phyloP scores from a whole-genome alignment of 2,888 invertebrate genomes.

The Actias luna region DNA sequence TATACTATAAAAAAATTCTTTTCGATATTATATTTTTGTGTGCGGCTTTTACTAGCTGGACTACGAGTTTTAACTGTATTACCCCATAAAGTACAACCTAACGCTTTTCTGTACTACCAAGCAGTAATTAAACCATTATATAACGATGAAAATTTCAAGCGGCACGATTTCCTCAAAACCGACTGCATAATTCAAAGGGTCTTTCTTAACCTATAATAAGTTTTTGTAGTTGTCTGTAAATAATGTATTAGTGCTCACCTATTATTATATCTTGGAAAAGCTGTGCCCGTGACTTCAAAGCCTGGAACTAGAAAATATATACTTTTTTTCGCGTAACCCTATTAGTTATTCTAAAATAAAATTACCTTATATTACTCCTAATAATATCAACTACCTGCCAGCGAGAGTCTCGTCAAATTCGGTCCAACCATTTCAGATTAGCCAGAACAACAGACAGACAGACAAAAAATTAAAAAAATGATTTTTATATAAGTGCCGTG shows the following conservation, averaged over 20 bases:
- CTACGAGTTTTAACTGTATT: neutral
- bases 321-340: too few relatives aligned
- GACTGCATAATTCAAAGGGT: slow-evolving; percentile 20
- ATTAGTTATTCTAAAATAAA: too few relatives aligned
- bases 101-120: neutral
- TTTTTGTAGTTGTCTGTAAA: slow-evolving; percentile 15
- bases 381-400: too few relatives aligned
- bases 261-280: too few relatives aligned
- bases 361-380: too few relatives aligned
- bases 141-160: slow-evolving; percentile 41
- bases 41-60: neutral
- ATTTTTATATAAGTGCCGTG: too few relatives aligned
- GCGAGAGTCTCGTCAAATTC: too few relatives aligned
- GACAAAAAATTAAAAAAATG: too few relatives aligned
- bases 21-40: neutral
- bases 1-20: neutral
- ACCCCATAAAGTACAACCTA: neutral
- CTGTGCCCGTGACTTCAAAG: too few relatives aligned
- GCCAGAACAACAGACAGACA: too few relatives aligned
- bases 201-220: slow-evolving; percentile 40
- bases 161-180: slow-evolving; percentile 15
- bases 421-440: too few relatives aligned
- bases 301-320: too few relatives aligned
- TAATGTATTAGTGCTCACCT: neutral
- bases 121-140: slow-evolving; percentile 44